Evolutionary conservation across 2,113 vertebrate species (phyloP).

Genomic region (Brachionichthys hirsutus): DNA sequence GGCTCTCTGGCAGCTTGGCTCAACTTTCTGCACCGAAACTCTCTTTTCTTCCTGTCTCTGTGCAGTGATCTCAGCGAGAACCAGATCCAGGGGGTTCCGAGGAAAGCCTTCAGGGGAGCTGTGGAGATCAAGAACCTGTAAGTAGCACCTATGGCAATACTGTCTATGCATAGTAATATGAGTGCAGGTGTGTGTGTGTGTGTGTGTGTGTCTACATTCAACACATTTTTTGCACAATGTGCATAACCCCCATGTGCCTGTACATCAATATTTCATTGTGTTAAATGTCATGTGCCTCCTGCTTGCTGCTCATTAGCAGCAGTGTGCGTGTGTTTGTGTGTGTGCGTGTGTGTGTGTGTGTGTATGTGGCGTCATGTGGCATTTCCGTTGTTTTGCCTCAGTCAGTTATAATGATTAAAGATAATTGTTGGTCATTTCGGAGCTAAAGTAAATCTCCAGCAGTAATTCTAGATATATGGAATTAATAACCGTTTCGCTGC

Average conservation of each 20-base stretch:
- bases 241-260: constrained; percentile 43
- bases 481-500: constrained; percentile 43
- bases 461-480: constrained; percentile 67
- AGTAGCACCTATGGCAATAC: constrained; percentile 72
- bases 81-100: constrained; percentile 96
- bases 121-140: constrained; percentile 99
- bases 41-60: constrained; percentile 20
- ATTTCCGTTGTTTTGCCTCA: constrained; percentile 45
- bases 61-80: constrained; percentile 96
- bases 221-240: constrained; percentile 40
- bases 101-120: constrained; percentile 96
- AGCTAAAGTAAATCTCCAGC: constrained; percentile 53
- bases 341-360: constrained; percentile 13
- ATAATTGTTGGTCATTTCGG: constrained; percentile 61
- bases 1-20: constrained; percentile 47
- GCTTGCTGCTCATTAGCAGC: constrained; percentile 62
- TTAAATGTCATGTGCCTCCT: constrained; percentile 75
- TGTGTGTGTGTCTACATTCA: not conserved
- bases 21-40: constrained; percentile 27
- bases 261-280: constrained; percentile 77
- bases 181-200: constrained; percentile 8
- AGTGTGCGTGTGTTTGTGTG: constrained; percentile 17
- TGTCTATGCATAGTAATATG: constrained; percentile 2
- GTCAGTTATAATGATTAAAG: constrained; percentile 46
- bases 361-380: constrained; percentile 20